Base-by-base conservation (phyloP, 1,140 invertebrate genomes). In the Drosophila ambigua region DNA sequence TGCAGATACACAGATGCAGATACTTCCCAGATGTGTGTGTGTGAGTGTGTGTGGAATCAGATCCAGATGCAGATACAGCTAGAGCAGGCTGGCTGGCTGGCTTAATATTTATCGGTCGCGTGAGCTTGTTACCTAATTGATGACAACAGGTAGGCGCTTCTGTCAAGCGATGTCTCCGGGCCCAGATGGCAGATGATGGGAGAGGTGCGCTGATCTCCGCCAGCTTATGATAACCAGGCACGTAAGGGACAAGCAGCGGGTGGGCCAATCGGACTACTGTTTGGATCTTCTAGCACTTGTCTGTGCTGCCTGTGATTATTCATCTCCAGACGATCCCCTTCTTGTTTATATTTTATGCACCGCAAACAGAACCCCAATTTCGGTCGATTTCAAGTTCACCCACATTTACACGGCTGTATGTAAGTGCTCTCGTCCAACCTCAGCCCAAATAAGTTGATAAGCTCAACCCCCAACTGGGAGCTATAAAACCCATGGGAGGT, bases 111-210 rank as follows among this genome's bases (percentile, higher is more conserved):
- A 91, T 91, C 81, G 89, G 84, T 87, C 79, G 81, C 84, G 84
- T 91, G 84, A 78, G 89, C 89, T 85, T 91, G 89, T 91, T 91
- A 91, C 89, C 85, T 91, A 91, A 91, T 91, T 91, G 89, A 91
- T 91, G 89, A 91, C 89, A 91, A 90, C 88, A 90, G 77, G 89
- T 85, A 91, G 89, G 89, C 63, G 89, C 89, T 91, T 89, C 83
- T 90, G 84, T 83, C 83, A 83, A 78, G 62, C 63, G 45, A 46
- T 49, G 46, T 41, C 11, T 61, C 45, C 13, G 35, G 35, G 35
- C 1, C 35, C 35, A 39, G 35, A 5, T 39, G 57, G 48, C 39
- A 68, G 58, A 67, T 66, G 59, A 68, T 60, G 79, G 66, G 57
- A 66, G 60, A 60, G 60, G 60, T 50, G 13, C 35, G 20, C 45